Evolutionary conservation across 2,888 invertebrate genomes (phyloP).

Genomic region (Allygus modestus): DNA sequence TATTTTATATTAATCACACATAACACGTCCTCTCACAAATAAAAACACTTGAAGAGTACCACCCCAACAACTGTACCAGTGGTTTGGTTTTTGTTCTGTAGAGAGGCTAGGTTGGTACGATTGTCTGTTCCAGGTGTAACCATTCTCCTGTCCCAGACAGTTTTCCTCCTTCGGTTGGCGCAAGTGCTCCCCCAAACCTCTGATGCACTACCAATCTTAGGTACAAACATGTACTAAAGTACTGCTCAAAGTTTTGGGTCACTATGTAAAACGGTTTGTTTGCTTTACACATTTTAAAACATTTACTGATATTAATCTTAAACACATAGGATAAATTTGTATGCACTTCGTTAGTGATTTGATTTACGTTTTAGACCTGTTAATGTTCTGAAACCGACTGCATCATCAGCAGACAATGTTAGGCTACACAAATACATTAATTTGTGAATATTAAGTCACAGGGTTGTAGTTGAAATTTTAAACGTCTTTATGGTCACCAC

Average conservation of each 20-base stretch:
- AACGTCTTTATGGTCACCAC: no score
- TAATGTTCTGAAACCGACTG: no score
- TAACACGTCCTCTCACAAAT: background rate
- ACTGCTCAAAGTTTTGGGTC: slow-evolving; percentile 64
- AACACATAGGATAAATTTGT: no score
- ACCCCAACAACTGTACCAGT: background rate
- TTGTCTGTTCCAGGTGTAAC: slow-evolving; percentile 93
- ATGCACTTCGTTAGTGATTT: no score
- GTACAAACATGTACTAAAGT: slow-evolving; percentile 75
- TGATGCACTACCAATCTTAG: slow-evolving; percentile 99
- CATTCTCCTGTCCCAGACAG: slow-evolving; percentile 99
- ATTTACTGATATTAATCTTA: no score
- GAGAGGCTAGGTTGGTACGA: slow-evolving; percentile 55
- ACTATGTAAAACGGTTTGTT: background rate
- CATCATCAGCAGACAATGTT: no score
- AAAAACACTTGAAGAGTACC: background rate
- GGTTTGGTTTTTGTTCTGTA: slow-evolving; percentile 8
- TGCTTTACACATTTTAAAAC: background rate
- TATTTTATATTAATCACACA: background rate
- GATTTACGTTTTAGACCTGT: no score
- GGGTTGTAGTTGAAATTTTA: no score
- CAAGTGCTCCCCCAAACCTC: slow-evolving; percentile 99
- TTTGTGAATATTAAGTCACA: no score
- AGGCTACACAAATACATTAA: no score
- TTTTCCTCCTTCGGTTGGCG: slow-evolving; percentile 99